Evolutionary conservation across 2,797 vertebrate species (phyloP), one percentile per base, ranked within the genome.

Genomic region (Brachyrhaphis roseni): DNA sequence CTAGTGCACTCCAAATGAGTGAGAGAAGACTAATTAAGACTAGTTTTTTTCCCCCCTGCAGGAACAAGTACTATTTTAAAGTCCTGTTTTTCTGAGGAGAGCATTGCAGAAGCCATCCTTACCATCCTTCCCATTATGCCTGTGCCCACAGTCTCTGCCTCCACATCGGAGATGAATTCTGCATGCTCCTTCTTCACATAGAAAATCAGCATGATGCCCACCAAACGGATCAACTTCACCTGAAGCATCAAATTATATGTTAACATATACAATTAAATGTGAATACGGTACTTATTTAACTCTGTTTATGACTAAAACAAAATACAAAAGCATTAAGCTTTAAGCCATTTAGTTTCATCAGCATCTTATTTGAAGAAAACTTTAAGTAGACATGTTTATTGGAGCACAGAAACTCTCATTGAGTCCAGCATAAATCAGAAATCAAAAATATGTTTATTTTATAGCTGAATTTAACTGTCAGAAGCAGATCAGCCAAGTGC

Each of bases 121-220:
- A 99, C 98, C 98, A 98, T 99, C 82, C 97, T 96, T 70, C 98
- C 98, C 98, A 99, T 99, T 91, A 99, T 97, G 84, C 98, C 98
- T 11, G 98, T 99, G 75, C 98, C 98, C 77, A 99, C 97, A 0
- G 95, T 96, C 92, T 98, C 98, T 1, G 93, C 94, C 92, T 98
- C 97, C 91, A 99, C 95, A 41, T 98, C 97, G 0, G 97, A 97
- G 89, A 99, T 90, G 86, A 97, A 94, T 15, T 94, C 82, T 8
- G 97, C 98, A 1, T 97, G 97, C 39, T 99, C 97, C 77, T 94
- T 95, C 91, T 94, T 98, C 83, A 99, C 96, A 0, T 97, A 99
- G 46, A 99, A 90, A 71, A 99, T 93, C 66, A 99, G 93, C 98
- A 99, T 98, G 87, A 99, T 99, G 75, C 98, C 98, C 74, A 99